Base-by-base conservation (phyloP, 2,113 vertebrate genomes). In the Callopanchax toddi region DNA sequence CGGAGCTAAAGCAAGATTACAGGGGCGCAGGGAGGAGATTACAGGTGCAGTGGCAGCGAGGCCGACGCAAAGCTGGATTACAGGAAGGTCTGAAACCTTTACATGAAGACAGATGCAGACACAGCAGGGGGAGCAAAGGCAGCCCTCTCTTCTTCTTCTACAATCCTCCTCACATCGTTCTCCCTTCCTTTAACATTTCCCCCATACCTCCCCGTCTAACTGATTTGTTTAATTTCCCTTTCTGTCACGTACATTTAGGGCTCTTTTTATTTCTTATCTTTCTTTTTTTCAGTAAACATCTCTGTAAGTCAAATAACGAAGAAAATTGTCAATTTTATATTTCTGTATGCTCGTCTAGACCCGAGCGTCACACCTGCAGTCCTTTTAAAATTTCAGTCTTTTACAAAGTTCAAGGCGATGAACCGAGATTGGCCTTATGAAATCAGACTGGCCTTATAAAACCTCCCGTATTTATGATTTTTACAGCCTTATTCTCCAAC, bases 21-120 rank as follows among this genome's bases (percentile, higher is more conserved):
- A 74, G 59, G 5, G 26, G 75, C 17, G 34, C 66, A 58, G 52
- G 66, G 67, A 63, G 79, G 76, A 74, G 72, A 80, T 86, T 77
- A 71, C 75, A 74, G 86, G 80, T 79, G 74, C 52, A 60, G 64
- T 34, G 65, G 75, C 72, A 64, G 62, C 43, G 15, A 22, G 60
- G 79, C 53, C 44, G 80, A 73, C 56, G 5, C 52, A 81, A 83
- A 82, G 61, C 75, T 78, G 79, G 84, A 86, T 86, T 85, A 79
- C 64, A 74, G 68, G 65, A 60, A 59, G 72, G 56, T 69, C 68
- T 79, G 42, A 76, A 72, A 74, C 69, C 72, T 49, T 34, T 52
- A 49, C 67, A 22, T 21, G 42, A 49, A 78, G 48, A 59, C 66
- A 45, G 67, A 36, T 1, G 15, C 46, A 39, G 39, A 40, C 42